Conservation (phyloP, 1,140 invertebrate species). For the Portunus trituberculatus region DNA sequence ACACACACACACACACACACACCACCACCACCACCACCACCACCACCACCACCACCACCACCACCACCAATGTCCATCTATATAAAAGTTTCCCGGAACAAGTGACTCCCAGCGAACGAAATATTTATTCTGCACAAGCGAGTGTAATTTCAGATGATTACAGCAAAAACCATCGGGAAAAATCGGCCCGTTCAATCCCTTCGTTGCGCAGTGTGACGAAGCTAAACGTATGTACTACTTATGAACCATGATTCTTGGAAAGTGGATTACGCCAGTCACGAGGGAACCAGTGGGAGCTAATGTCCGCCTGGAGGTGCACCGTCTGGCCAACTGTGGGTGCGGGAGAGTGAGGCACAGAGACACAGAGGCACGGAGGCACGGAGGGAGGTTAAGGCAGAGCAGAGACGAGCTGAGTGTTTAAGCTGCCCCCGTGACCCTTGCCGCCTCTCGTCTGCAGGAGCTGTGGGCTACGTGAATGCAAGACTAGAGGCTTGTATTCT, state of each 20-base stretch:
- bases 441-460: too few species aligned
- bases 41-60: background rate
- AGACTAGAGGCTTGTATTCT: background rate
- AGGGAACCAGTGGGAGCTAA: background rate
- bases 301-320: background rate
- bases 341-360: background rate
- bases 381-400: background rate
- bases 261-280: background rate
- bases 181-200: background rate
- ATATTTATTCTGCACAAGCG: background rate
- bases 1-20: constrained; percentile 41
- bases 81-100: background rate
- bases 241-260: background rate
- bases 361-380: background rate
- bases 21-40: background rate
- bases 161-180: background rate
- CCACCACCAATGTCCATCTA: too few species aligned
- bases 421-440: too few species aligned
- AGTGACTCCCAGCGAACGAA: background rate
- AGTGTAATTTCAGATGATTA: constrained; percentile 11
- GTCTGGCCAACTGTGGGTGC: background rate
- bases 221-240: constrained; percentile 15
- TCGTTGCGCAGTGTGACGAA: background rate
- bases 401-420: too few species aligned
- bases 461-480: too few species aligned